phyloP scores from a whole-genome alignment of 2,888 invertebrate genomes.

The Drosophila eohydei region DNA sequence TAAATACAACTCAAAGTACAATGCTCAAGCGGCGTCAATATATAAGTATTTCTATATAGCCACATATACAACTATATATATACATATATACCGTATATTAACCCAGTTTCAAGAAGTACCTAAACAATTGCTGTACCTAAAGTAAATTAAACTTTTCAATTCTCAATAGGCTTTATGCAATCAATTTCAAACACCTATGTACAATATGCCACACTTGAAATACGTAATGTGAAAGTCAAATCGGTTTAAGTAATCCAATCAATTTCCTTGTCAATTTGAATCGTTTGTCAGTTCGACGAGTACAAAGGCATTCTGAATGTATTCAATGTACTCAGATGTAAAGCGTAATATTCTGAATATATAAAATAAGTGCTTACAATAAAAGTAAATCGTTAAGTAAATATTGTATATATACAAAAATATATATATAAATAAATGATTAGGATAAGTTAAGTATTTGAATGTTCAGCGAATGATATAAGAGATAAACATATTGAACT shows the following conservation, averaged over 20 bases:
- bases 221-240: conserved; percentile 42
- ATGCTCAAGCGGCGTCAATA: conserved; percentile 59
- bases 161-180: not conserved
- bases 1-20: conserved; percentile 66
- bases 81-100: conserved; percentile 10
- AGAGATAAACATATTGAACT: not conserved
- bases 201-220: conserved; percentile 20
- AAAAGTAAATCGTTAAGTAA: conserved; percentile 8
- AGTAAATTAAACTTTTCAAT: conserved; percentile 21
- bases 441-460: conserved; percentile 5
- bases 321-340: conserved; percentile 46
- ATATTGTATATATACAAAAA: conserved; percentile 7
- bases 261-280: conserved; percentile 65
- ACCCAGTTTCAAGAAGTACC: conserved; percentile 51
- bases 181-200: not conserved
- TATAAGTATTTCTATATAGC: conserved; percentile 19
- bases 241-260: conserved; percentile 29
- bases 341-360: conserved; percentile 73
- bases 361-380: conserved; percentile 40
- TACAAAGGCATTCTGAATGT: conserved; percentile 47
- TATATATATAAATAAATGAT: conserved; percentile 5
- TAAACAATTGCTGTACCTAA: conserved; percentile 43
- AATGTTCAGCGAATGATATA: not conserved
- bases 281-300: conserved; percentile 34
- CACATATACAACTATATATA: conserved; percentile 4